Evolutionary conservation across 2,113 vertebrate species (phyloP), one percentile per base, ranked within the genome.

Genomic region (Pachycephala philippinensis): DNA sequence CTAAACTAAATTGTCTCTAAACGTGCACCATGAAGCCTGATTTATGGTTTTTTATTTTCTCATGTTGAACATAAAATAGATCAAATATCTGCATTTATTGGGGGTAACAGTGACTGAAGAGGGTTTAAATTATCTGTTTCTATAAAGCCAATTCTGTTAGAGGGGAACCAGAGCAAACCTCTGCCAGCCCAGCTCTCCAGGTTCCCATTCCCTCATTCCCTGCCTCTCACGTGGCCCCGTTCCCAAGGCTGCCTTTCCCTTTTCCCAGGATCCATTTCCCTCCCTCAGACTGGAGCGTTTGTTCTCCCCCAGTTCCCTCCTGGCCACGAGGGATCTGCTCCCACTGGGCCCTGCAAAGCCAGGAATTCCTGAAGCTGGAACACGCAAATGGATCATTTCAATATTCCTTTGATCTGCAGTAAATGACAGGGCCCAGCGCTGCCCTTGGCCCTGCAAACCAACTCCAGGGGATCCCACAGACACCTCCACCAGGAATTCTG

Each of bases 271-370:
- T 17, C 44, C 14, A 13, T 1, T 8, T 4, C 24, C 15, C 59
- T n/a, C 50, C 17, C 50, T 42, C 52, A 5, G 2, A 11, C 0
- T 13, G 49, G 22, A 57, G 37, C 13, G 6, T 21, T 17, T 27
- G 6, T 1, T 33, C 12, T 59, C 14, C 20, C 44, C 12, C 45
- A 45, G 0, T 5, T 64, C 70, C 44, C 44, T 42, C 27, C 39
- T 22, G 47, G 42, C 45, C 69, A 44, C 52, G 28, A 84, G 45
- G 37, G 42, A 47, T 10, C 47, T 30, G 60, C 78, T 45, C n/a
- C 47, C 79, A 1, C 13, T 0, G 2, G 61, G 54, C 39, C 23
- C 42, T 22, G 61, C 50, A 21, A 7, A 74, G 68, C 2, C 68
- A 50, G 49, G 35, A 72, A 10, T 11, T 75, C 1, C 3, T 12